A percentile compares a stretch with the other conserved stretches of the same genome.
These are phyloP conservation scores for Anas acuta DNA, from an alignment of 2,797 vertebrate genomes.

Conservation along the genomic window DNA sequence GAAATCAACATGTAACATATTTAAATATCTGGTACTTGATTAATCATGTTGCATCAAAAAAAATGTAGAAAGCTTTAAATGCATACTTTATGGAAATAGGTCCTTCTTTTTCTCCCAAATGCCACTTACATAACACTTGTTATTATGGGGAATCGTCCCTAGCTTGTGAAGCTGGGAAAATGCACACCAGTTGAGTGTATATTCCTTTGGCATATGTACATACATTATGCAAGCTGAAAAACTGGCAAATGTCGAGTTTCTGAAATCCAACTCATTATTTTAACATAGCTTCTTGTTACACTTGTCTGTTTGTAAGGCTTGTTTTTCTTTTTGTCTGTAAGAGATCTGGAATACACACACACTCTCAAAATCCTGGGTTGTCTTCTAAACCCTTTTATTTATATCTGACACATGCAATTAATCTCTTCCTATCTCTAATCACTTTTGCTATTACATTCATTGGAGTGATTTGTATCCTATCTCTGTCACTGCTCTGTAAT, in stretches of 20 bases:
- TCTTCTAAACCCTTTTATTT: constrained; percentile 52
- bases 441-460: constrained; percentile 51
- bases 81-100: neutral
- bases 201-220: neutral
- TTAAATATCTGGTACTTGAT: neutral
- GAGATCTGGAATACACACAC: neutral
- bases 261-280: neutral
- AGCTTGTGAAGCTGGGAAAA: neutral
- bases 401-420: constrained; percentile 60
- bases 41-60: neutral
- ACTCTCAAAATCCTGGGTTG: neutral
- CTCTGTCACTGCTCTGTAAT: constrained; percentile 37
- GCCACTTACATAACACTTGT: neutral
- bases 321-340: neutral
- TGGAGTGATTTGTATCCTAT: constrained; percentile 41
- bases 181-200: rapidly evolving
- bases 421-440: constrained; percentile 60
- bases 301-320: neutral
- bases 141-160: neutral
- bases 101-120: neutral
- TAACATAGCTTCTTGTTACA: neutral
- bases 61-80: neutral
- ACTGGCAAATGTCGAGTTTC: neutral
- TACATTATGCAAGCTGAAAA: neutral
- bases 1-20: neutral